Evolutionary conservation across 2,888 invertebrate genomes (phyloP), one percentile per base, ranked within the genome.

Genomic region (Plebejus melissa): DNA sequence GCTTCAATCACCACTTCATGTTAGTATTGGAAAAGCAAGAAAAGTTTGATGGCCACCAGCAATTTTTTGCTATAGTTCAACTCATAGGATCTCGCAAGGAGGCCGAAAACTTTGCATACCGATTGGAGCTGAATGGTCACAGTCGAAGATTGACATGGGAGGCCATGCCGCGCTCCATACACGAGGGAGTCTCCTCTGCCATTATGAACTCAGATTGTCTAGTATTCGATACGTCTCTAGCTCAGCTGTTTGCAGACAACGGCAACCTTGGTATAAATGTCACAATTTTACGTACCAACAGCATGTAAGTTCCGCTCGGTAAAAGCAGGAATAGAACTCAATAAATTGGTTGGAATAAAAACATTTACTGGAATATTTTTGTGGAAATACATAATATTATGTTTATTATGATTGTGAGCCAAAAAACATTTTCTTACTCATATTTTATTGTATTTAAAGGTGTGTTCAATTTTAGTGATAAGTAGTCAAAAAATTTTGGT

Each of bases 1-100:
- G 99, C 90, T 99, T 99, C 89, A 98, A 98, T 76, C 99, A 99
- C 87, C 98, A 99, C 90, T 99, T 99, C 86, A 99, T 99, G 99
- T 95, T 99, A 80, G 99, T 99, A 57, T 95, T 99, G 74, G 99
- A 99, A 88, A 99, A 99, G 88, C 98, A 99, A 91, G 99, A 99
- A 85, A 99, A 99, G 87, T 98, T 97, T 88, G 99, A 99, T 93
- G 99, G 98, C 0, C 98, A 98, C 86, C 98, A 98, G 84, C 98
- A 98, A 87, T 98, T 98, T 89, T 98, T 98, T 94, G 99, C 99
- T 36, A 99, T 99, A 84, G 99, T 99, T 57, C 99, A 99, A 90
- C 94, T 99, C 74, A 99, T 99, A 90, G 99, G 99, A 41, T 98
- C 99, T 72, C 95, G 99, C 78, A 99, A 99, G 89, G 99, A 99